Percentiles rank a stretch among this genome's conserved stretches.
Evolutionary conservation across 2,888 invertebrate genomes (phyloP).

Genomic region (Shargacucullia verbasci): DNA sequence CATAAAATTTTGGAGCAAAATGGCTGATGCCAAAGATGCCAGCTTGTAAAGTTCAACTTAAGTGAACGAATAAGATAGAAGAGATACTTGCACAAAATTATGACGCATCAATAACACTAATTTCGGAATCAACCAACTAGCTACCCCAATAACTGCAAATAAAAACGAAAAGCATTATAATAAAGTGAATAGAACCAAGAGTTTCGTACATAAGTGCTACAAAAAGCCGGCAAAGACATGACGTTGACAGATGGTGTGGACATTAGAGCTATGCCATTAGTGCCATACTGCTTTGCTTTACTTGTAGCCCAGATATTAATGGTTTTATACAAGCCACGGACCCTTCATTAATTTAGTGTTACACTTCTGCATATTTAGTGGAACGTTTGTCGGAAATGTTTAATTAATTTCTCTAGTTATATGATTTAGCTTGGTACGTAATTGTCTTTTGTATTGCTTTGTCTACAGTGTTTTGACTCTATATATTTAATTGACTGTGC

Average conservation of each 20-base stretch:
- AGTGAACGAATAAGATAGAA: too few species aligned
- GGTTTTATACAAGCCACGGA: slow-evolving; percentile 56
- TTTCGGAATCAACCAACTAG: slow-evolving; percentile 14
- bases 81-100: too few species aligned
- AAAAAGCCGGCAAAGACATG: slow-evolving; percentile 78
- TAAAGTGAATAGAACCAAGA: slow-evolving; percentile 66
- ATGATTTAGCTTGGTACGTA: not conserved
- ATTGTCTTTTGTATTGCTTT: not conserved
- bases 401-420: slow-evolving; percentile 31
- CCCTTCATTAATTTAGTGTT: slow-evolving; percentile 57
- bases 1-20: too few species aligned
- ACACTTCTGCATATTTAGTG: slow-evolving; percentile 53
- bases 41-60: too few species aligned
- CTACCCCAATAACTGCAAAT: slow-evolving; percentile 41
- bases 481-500: too few species aligned
- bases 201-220: slow-evolving; percentile 71
- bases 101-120: too few species aligned
- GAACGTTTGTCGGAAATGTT: slow-evolving; percentile 28
- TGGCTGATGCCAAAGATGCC: too few species aligned
- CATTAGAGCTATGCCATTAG: slow-evolving; percentile 78
- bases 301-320: slow-evolving; percentile 71
- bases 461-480: too few species aligned
- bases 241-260: slow-evolving; percentile 85
- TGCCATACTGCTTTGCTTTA: slow-evolving; percentile 74
- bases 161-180: slow-evolving; percentile 61